These are phyloP conservation scores for Hormiphora californensis DNA, from an alignment of 37 sponge, comb jelly and placozoan genomes.

Conservation along the genomic window DNA sequence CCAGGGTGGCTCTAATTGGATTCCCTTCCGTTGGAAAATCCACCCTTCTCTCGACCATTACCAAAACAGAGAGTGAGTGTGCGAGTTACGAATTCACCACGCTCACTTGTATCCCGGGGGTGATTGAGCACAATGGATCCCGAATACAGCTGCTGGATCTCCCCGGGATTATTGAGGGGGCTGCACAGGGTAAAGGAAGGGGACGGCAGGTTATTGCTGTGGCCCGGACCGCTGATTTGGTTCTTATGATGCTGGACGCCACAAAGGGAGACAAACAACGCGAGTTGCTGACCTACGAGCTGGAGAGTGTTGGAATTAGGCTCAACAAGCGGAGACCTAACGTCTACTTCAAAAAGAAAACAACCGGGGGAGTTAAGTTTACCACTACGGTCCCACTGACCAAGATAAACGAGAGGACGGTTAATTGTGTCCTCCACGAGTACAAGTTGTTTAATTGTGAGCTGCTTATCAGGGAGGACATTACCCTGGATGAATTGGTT, in stretches of 20 bases:
- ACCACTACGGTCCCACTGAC: constrained; percentile 80
- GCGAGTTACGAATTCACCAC: constrained; percentile 98
- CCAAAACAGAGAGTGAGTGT: constrained; percentile 92
- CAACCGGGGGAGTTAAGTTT: constrained; percentile 90
- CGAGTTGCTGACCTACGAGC: constrained; percentile 76
- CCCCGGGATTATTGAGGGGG: constrained; percentile 98
- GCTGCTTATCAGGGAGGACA: constrained; percentile 20
- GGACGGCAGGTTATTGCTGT: constrained; percentile 99
- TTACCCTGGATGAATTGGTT: constrained; percentile 82
- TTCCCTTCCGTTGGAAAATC: constrained; percentile 99
- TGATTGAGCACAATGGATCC: constrained; percentile 87
- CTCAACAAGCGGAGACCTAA: constrained; percentile 89
- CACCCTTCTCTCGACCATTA: constrained; percentile 86
- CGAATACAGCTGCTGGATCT: constrained; percentile 94
- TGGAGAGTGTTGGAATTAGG: constrained; percentile 89
- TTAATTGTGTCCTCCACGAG: constrained; percentile 90
- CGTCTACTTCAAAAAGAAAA: constrained; percentile 96
- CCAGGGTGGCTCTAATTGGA: constrained; percentile 92
- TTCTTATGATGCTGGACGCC: constrained; percentile 99
- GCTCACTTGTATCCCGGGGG: constrained; percentile 96
- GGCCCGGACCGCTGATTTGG: constrained; percentile 91
- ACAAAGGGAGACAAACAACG: constrained; percentile 79
- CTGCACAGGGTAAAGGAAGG: constrained; percentile 77
- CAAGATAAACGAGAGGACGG: constrained; percentile 86
- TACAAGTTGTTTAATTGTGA: constrained; percentile 66